A percentile compares a stretch with the other conserved stretches of the same genome.
phyloP scores from a whole-genome alignment of 2,888 invertebrate genomes.

The Anodontia alba region DNA sequence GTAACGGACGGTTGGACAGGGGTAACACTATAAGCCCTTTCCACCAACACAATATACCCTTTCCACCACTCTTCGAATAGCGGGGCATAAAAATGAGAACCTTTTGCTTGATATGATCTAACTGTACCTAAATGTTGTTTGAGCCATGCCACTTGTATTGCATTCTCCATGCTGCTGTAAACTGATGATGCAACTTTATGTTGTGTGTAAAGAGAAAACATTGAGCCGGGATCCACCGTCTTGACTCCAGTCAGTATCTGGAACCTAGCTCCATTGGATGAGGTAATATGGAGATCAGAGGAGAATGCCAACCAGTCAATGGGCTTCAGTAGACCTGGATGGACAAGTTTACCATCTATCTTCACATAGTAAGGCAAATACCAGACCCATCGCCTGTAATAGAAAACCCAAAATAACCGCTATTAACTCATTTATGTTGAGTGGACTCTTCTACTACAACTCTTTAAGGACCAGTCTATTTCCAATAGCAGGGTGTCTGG shows the following conservation, averaged over 20 bases:
- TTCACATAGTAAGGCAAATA: constrained; percentile 61
- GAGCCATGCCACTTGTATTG: constrained; percentile 57
- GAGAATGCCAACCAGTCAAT: constrained; percentile 53
- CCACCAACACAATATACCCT: too few relatives aligned
- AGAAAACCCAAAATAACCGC: background rate
- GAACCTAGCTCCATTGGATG: constrained; percentile 42
- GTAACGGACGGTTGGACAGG: too few relatives aligned
- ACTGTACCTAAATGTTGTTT: constrained; percentile 58
- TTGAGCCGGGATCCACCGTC: constrained; percentile 40
- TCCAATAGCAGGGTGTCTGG: too few relatives aligned
- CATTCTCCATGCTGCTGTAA: constrained; percentile 44
- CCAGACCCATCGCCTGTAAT: constrained; percentile 54
- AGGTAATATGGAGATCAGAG: constrained; percentile 31
- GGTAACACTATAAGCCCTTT: too few relatives aligned
- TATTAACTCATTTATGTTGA: too few relatives aligned
- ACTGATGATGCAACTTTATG: constrained; percentile 59
- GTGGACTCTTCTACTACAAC: too few relatives aligned
- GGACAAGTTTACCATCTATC: constrained; percentile 51
- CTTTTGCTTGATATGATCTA: too few relatives aligned
- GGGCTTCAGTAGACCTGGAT: constrained; percentile 32
- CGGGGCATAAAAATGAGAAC: too few relatives aligned
- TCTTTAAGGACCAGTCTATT: too few relatives aligned
- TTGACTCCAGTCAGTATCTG: constrained; percentile 33
- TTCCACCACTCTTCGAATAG: too few relatives aligned
- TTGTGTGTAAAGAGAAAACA: constrained; percentile 54